phyloP scores from a whole-genome alignment of 2,113 vertebrate genomes.

The Melanocharis versteri region DNA sequence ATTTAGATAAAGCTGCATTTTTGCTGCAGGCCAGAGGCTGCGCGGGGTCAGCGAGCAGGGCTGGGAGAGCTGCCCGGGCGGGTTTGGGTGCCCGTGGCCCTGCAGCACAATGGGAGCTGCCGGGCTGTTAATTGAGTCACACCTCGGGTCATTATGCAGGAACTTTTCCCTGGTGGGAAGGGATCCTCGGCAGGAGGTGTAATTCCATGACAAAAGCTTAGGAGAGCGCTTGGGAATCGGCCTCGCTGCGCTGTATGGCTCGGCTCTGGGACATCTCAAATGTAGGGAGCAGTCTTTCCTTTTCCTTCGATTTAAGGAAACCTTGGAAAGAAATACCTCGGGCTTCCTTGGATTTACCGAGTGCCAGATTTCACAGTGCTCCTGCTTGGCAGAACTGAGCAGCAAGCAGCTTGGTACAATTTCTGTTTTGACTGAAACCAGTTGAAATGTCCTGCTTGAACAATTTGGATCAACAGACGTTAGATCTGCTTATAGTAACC shows the following conservation, averaged over 20 bases:
- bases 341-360: neutral
- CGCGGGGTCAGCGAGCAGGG: neutral
- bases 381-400: neutral
- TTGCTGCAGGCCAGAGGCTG: neutral
- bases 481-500: neutral
- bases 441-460: neutral
- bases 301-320: neutral
- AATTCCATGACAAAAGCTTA: neutral
- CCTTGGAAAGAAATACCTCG: neutral
- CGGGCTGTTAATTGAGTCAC: neutral
- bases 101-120: neutral
- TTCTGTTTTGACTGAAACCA: neutral
- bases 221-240: neutral
- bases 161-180: slow-evolving; percentile 19
- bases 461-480: neutral
- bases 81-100: neutral
- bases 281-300: neutral
- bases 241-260: neutral
- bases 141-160: neutral
- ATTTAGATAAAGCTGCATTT: neutral
- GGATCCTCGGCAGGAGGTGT: neutral
- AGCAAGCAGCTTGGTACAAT: neutral
- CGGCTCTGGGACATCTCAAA: neutral
- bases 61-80: neutral
- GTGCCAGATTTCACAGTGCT: neutral